These are phyloP conservation scores for Metridium senile DNA, from an alignment of 92 coral and sea anemone genomes.

Conservation along the genomic window DNA sequence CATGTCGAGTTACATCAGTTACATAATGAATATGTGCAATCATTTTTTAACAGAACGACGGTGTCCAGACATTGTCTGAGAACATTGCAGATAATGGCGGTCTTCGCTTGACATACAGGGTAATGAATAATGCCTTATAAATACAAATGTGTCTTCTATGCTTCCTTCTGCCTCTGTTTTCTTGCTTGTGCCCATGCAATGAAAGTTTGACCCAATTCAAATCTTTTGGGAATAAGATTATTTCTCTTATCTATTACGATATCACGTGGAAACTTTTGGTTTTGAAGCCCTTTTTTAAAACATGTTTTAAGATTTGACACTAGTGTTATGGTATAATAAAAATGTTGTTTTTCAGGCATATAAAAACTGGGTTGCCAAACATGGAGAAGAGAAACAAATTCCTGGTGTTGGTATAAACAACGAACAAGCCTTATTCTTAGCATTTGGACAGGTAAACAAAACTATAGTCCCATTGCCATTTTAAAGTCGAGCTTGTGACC, in stretches of 20 bases:
- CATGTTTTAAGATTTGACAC: too few species aligned
- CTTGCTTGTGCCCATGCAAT: too few species aligned
- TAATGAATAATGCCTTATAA: constrained; percentile 8
- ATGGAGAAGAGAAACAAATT: constrained; percentile 49
- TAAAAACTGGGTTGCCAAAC: constrained; percentile 66
- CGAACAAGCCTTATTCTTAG: constrained; percentile 70
- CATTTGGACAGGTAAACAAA: constrained; percentile 82
- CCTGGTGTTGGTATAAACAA: constrained; percentile 68
- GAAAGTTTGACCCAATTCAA: too few species aligned
- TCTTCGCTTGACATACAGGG: constrained; percentile 73
- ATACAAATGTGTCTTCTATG: not conserved
- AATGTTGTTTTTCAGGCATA: constrained; percentile 49
- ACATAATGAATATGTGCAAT: too few species aligned
- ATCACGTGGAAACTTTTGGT: too few species aligned
- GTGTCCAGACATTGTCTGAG: constrained; percentile 65
- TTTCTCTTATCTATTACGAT: too few species aligned
- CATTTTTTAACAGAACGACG: constrained; percentile 52
- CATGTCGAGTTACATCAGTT: too few species aligned
- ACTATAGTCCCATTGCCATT: too few species aligned
- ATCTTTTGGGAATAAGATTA: too few species aligned
- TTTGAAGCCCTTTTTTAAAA: too few species aligned
- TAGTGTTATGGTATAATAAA: not conserved
- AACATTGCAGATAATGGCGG: constrained; percentile 87
- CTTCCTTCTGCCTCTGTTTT: not conserved
- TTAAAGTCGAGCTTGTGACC: not conserved